Evolutionary conservation across 2,797 vertebrate genomes (phyloP), one percentile per base, ranked within the genome.

Genomic region (Zonotrichia albicollis): DNA sequence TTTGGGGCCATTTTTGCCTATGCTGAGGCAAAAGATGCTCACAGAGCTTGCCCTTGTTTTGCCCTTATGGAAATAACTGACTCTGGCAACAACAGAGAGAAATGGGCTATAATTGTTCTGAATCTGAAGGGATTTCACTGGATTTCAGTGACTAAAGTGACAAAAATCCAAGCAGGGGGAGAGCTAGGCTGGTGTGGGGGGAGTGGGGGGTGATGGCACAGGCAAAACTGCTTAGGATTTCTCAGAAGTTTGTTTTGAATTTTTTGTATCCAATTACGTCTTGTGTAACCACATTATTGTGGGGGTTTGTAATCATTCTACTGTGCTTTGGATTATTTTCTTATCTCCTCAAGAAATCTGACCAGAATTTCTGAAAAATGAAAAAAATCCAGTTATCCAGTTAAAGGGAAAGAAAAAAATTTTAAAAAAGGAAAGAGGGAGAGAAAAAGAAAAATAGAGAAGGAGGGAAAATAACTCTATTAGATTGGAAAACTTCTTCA

Each of bases 301-400:
- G n/a, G 16, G 32, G 32, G 23, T 34, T 88, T 84, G 76, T 78
- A 92, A 86, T 78, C 48, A 68, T 91, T 96, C 61, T 67, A 61
- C 45, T 61, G 60, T 83, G 51, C 62, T 91, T 77, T 73, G 84
- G 79, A 94, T 80, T 95, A 81, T 89, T 94, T 70, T 85, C 38
- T 53, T 93, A 87, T 72, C 64, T 79, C 54, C 54, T 82, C 58
- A 67, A 90, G 74, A 92, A 96, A 91, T 83, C 95, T 89, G 80
- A 95, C 65, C 50, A 64, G 13, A 55, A 89, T 83, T 92, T 94
- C 78, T 93, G 46, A 95, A 86, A 94, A 97, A 87, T 80, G n/a
- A 95, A 70, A 96, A 96, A 96, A 96, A 95, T 92, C 89, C 26
- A 95, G 88, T 87, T 89, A 90, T 84, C 42, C 78, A 89, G 75